Evolutionary conservation across 2,888 invertebrate species (phyloP), one percentile per base, ranked within the genome.

Genomic region (Mimas tiliae): DNA sequence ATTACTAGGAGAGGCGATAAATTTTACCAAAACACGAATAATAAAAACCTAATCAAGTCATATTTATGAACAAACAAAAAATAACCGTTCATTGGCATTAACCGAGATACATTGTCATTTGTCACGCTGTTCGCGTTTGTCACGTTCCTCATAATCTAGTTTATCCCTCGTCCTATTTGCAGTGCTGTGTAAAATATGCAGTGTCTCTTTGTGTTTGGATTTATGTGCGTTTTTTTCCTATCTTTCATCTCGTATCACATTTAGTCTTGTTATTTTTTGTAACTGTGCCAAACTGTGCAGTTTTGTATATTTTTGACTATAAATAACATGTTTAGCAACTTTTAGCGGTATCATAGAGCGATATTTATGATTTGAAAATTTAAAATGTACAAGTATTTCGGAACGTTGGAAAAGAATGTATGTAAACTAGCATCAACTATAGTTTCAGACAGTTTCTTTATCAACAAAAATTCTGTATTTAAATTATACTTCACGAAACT

Each of bases 61-160:
- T 33, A 27, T 53, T 33, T 53, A 12, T 14, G n/a, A 33, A 53
- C 33, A 53, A 53, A 53, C 33, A 53, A 38, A 55, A 58, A 53
- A 33, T 53, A 19, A 53, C 53, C 53, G 52, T 64, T 45, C 33
- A 53, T 53, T 42, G 14, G 45, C 16, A 64, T 63, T 55, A 63
- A 65, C 62, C 55, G 38, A 21, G 53, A 64, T 45, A 34, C n/a
- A n/a, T n/a, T n/a, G n/a, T n/a, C n/a, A n/a, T n/a, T 45, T 58
- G 58, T 65, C 58, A 52, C 52, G 65, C 55, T 42, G 62, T 48
- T 48, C 64, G 62, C 47, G 45, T 63, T 47, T 62, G 67, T 67
- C 69, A 67, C 69, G 69, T 67, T 65, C 64, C 14, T 50, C 38
- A 58, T 67, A 69, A 69, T 69, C 67, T 50, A 65, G 69, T 69